These are phyloP conservation scores for Oeneis ivallda DNA, from an alignment of 2,888 invertebrate species.

Conservation along the genomic window DNA sequence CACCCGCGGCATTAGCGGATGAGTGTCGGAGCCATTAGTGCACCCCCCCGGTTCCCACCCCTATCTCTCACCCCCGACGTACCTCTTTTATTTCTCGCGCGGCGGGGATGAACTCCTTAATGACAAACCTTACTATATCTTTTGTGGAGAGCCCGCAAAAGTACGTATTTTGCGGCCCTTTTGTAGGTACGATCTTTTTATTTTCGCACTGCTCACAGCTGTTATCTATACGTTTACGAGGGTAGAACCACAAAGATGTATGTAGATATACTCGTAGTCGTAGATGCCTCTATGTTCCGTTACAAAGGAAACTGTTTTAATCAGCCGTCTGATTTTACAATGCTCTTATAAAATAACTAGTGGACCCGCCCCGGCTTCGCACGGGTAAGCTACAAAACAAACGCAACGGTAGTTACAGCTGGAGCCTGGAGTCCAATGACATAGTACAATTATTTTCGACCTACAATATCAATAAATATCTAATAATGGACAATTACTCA, in stretches of 20 bases:
- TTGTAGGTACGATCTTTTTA: conserved; percentile 78
- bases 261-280: not conserved
- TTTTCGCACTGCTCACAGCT: conserved; percentile 62
- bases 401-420: too few species aligned
- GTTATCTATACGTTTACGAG: conserved; percentile 35
- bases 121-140: conserved; percentile 83
- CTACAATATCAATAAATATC: too few species aligned
- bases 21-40: conserved; percentile 82
- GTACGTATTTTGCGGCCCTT: conserved; percentile 81
- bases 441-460: too few species aligned
- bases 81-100: conserved; percentile 82
- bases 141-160: conserved; percentile 81
- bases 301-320: conserved; percentile 11
- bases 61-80: conserved; percentile 56
- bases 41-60: conserved; percentile 52
- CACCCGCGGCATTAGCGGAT: conserved; percentile 82
- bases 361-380: too few species aligned
- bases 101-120: conserved; percentile 82
- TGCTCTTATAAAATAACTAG: not conserved
- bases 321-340: not conserved
- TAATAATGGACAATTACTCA: too few species aligned
- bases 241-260: conserved; percentile 10
- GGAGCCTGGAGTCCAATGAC: too few species aligned
- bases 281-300: not conserved
- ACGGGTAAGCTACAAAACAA: too few species aligned